phyloP scores from a whole-genome alignment of 2,888 invertebrate genomes.

The Philopedon plagiatum region DNA sequence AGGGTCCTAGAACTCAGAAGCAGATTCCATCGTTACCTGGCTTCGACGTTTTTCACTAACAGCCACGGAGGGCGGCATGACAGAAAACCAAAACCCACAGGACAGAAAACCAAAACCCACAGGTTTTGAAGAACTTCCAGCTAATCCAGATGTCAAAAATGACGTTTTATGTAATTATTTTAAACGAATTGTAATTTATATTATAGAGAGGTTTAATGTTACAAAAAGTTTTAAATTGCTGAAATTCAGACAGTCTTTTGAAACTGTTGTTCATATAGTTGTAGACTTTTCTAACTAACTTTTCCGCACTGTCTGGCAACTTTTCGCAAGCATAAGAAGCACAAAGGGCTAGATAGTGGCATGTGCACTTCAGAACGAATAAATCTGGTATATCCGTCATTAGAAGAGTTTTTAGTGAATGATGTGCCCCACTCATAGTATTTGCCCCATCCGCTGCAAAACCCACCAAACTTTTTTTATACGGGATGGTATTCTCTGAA shows the following conservation, averaged over 20 bases:
- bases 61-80: too few relatives aligned
- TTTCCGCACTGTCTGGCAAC: background rate
- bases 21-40: too few relatives aligned
- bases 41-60: too few relatives aligned
- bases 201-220: slow-evolving; percentile 35
- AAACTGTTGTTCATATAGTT: slow-evolving; percentile 38
- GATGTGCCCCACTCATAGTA: slow-evolving; percentile 14
- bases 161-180: too few relatives aligned
- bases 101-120: too few relatives aligned
- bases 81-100: too few relatives aligned
- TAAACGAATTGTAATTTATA: too few relatives aligned
- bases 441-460: slow-evolving; percentile 31
- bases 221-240: slow-evolving; percentile 43
- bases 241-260: slow-evolving; percentile 26
- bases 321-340: slow-evolving; percentile 49
- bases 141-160: too few relatives aligned
- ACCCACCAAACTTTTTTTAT: slow-evolving; percentile 11
- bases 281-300: slow-evolving; percentile 35
- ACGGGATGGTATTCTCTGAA: slow-evolving; percentile 4
- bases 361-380: slow-evolving; percentile 20
- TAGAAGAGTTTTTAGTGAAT: slow-evolving; percentile 15
- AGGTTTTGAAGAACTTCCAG: too few relatives aligned
- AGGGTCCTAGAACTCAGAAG: too few relatives aligned
- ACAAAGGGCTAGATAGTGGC: slow-evolving; percentile 50
- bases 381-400: slow-evolving; percentile 5